phyloP scores from a whole-genome alignment of 2,888 invertebrate genomes.

The Choreutis nemorana region DNA sequence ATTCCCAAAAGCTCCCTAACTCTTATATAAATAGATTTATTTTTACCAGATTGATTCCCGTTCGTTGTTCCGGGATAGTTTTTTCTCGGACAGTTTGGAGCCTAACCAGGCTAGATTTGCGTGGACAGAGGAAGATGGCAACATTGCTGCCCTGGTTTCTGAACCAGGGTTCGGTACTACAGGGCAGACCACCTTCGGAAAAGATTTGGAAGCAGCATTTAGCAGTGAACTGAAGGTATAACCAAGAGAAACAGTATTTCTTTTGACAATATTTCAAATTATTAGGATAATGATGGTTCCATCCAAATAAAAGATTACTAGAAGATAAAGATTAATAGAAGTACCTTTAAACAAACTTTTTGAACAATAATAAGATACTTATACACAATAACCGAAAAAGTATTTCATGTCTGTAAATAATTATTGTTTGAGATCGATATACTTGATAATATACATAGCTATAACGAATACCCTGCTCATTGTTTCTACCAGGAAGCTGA shows the following conservation, averaged over 20 bases:
- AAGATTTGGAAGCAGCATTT: conserved; percentile 40
- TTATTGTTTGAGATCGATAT: too few species aligned
- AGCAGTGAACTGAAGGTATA: conserved; percentile 39
- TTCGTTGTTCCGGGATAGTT: conserved; percentile 40
- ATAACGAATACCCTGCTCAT: neutral
- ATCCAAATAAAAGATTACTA: too few species aligned
- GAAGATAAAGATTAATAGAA: too few species aligned
- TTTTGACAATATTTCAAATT: neutral
- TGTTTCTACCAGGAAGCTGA: conserved; percentile 29
- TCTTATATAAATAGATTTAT: neutral
- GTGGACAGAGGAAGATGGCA: conserved; percentile 57
- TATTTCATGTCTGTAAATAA: too few species aligned
- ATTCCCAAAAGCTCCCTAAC: too few species aligned
- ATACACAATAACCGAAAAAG: too few species aligned
- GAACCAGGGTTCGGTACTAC: conserved; percentile 50
- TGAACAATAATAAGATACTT: too few species aligned
- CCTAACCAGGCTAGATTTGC: conserved; percentile 44
- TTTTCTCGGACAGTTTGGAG: conserved; percentile 39
- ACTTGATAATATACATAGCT: neutral
- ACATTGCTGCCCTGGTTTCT: conserved; percentile 48
- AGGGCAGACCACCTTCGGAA: conserved; percentile 43
- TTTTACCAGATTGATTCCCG: conserved; percentile 7
- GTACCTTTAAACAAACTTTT: too few species aligned
- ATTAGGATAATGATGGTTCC: neutral
- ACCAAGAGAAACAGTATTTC: neutral